Base-by-base conservation (phyloP, 2,888 invertebrate genomes). In the Aspidapion aeneum region DNA sequence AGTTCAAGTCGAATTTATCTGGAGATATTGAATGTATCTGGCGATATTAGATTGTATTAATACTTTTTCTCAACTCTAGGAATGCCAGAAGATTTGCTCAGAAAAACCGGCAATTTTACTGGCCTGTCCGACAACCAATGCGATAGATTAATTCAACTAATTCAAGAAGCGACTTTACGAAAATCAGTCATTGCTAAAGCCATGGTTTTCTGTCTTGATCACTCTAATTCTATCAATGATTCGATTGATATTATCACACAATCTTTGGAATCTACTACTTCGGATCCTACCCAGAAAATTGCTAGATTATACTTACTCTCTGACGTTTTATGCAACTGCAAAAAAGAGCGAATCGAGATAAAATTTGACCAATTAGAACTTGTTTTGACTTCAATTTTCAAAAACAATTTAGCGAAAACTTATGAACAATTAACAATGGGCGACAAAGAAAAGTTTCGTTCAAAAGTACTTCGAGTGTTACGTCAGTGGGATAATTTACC, bases 171-270 rank as follows among this genome's bases (percentile, higher is more conserved):
- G 74, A 89, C 88, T 0, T 90, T 92, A 1, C 88, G 90, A 69
- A 85, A 91, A 60, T 77, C 82, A 61, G 88, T 89, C 76, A 87
- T 99, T 63, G 94, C 91, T 7, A 94, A 95, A 76, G 92, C 91
- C 16, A 99, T 98, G 98, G 90, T 96, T 60, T 99, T 97, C 86
- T 98, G 98, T 80, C 88, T 99, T 68, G 96, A 97, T 77, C 97
- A 98, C 80, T 92, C 93, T 1, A 94, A 94, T 78, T 93, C 95
- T 18, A 94, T 96, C 2, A 92, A 91, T 75, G 98, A 98, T 82
- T 90, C 97, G 65, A 90, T 94, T 57, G 91, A 91, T 68, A 93
- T 96, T 77, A 86, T 99, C 61, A 84, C 89, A 1, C 96, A 97
- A 79, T 88, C 96, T 0, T 85, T 99, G 55, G 85, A 88, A 16